These are phyloP conservation scores for Poecilia picta DNA, from an alignment of 2,797 vertebrate genomes.

Conservation along the genomic window DNA sequence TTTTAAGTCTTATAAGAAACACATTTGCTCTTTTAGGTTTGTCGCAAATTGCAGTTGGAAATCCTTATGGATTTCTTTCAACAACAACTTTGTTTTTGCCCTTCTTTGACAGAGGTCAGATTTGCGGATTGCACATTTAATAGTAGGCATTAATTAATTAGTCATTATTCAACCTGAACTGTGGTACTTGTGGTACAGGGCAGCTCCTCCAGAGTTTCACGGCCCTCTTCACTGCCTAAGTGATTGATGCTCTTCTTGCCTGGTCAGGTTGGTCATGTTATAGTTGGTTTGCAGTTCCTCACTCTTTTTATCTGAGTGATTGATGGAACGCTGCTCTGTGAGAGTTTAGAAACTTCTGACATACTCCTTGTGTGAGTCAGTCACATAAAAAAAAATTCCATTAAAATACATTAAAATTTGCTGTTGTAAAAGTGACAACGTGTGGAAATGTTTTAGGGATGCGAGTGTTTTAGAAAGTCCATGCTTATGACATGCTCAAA, in stretches of 20 bases:
- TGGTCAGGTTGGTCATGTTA: neutral
- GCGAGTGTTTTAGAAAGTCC: neutral
- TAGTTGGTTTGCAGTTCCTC: neutral
- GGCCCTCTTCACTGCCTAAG: neutral
- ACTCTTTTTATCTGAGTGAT: neutral
- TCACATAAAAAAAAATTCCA: neutral
- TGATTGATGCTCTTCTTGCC: neutral
- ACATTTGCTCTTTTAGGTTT: neutral
- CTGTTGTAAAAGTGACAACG: neutral
- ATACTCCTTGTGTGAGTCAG: neutral
- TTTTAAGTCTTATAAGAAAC: neutral
- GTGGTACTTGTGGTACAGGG: neutral
- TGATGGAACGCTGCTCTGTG: neutral
- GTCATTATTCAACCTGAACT: neutral
- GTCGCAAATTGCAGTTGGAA: neutral
- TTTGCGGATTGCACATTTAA: neutral
- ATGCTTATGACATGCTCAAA: neutral
- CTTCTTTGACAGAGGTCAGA: neutral
- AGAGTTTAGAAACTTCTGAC: neutral
- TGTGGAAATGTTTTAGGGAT: neutral
- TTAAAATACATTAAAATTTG: neutral
- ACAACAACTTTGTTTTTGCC: neutral
- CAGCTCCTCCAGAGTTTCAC: neutral
- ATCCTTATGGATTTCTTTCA: neutral
- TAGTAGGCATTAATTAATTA: neutral